phyloP scores from a whole-genome alignment of 2,113 vertebrate species.

The Phaethon lepturus region DNA sequence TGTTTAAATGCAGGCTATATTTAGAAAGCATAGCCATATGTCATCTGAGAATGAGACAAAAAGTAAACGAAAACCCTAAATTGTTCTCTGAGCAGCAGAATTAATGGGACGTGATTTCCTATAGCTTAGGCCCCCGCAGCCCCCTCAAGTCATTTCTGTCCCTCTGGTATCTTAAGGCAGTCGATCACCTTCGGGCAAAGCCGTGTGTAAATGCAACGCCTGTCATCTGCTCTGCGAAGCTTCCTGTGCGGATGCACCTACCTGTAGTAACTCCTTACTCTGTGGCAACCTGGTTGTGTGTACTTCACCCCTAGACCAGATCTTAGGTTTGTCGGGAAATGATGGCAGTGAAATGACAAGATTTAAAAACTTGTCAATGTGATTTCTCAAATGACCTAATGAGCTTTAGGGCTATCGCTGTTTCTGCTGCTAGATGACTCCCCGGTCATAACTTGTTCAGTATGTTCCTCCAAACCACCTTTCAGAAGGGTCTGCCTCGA shows the following conservation, averaged over 20 bases:
- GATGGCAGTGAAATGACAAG: accelerated
- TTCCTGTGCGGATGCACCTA: background rate
- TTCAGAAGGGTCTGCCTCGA: background rate
- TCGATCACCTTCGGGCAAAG: background rate
- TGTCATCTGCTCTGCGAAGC: background rate
- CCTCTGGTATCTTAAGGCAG: background rate
- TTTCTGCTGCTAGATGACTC: background rate
- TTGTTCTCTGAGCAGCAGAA: background rate
- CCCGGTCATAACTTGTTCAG: background rate
- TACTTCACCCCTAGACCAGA: background rate
- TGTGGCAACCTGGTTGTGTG: background rate
- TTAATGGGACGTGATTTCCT: background rate
- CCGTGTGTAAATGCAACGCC: background rate
- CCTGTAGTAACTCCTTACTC: background rate
- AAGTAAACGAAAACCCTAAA: background rate
- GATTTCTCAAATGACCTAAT: background rate
- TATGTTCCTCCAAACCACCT: background rate
- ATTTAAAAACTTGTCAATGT: background rate
- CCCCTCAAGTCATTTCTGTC: background rate
- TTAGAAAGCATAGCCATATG: background rate
- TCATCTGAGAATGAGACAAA: background rate
- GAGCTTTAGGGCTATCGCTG: background rate
- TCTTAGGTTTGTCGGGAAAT: accelerated
- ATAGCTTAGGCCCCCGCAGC: background rate
- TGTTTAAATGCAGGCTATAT: background rate